These are phyloP conservation scores for Amphiura filiformis DNA, from an alignment of 35 echinoderm and acorn worm species.

Conservation along the genomic window DNA sequence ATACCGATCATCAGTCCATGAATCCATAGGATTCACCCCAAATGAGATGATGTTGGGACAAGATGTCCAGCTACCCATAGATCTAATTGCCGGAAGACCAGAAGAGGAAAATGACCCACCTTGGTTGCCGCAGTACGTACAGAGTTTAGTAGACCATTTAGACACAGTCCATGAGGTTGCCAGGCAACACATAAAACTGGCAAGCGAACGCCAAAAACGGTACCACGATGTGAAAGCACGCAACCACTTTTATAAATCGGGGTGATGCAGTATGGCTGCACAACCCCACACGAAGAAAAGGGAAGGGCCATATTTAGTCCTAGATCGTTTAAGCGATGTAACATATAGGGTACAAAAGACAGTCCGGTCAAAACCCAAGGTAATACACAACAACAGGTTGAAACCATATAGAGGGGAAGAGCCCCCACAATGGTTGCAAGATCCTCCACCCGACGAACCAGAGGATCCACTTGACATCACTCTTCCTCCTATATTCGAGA, in stretches of 20 bases:
- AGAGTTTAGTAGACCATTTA: not conserved
- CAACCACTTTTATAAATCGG: not conserved
- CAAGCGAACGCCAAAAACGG: not conserved
- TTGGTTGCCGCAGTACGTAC: not conserved
- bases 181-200: not conserved
- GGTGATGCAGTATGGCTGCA: slow-evolving; percentile 47
- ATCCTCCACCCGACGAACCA: too few species aligned
- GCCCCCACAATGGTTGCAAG: slow-evolving; percentile 32
- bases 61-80: slow-evolving; percentile 3
- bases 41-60: slow-evolving; percentile 38
- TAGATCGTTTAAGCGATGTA: not conserved
- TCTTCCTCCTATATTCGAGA: too few species aligned
- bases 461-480: too few species aligned
- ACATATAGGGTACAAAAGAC: slow-evolving; percentile 21
- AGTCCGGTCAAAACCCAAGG: not conserved
- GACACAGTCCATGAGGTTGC: not conserved
- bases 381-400: not conserved
- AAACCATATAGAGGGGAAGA: slow-evolving; percentile 4
- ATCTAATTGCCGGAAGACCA: not conserved
- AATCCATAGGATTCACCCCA: slow-evolving; percentile 35
- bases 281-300: not conserved
- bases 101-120: not conserved
- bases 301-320: slow-evolving; percentile 4
- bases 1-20: slow-evolving; percentile 22
- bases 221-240: not conserved